Evolutionary conservation across 2,888 invertebrate genomes (phyloP), one percentile per base, ranked within the genome.

Genomic region (Cyclophora punctaria): DNA sequence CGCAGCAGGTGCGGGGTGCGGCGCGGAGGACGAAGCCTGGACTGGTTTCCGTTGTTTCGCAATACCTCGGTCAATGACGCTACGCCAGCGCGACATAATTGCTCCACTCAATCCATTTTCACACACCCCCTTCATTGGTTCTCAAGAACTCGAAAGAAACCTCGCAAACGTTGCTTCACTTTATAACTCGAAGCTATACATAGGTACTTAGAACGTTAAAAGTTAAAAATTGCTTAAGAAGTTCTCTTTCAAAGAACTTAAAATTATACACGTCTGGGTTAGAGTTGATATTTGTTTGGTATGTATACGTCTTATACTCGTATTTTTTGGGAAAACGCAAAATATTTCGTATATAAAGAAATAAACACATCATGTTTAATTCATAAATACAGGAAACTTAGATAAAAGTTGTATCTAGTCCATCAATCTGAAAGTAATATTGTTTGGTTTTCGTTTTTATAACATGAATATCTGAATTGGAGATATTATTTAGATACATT

Each of bases 21-120:
- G 50, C 53, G 57, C 50, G 62, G 58, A 57, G 57, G 57, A 58
- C 56, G 58, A 54, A 66, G 64, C 20, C 73, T 82, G 83, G 80
- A 83, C 86, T 83, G 82, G 86, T 86, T 87, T 88, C 87, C 87
- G 87, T 86, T 88, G 86, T 87, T 87, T 88, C 84, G 86, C 87
- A 86, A 88, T 85, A 78, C 69, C 69, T 82, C 76, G 87, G 85
- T 88, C 87, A 88, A 78, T 85, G 86, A 85, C 87, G 84, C 82
- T 80, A 79, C 83, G 81, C 78, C 80, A 78, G 67, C 66, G 67
- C 72, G 74, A 74, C 79, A 80, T 83, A 81, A 84, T 86, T 81
- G 83, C 72, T 72, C 71, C 74, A 81, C 75, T 83, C 83, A 82
- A 81, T 80, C 73, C 75, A 71, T 68, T 71, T 66, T 69, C 74